These are phyloP conservation scores for Rhincodon typus DNA, from an alignment of 2,797 vertebrate genomes.

Conservation along the genomic window DNA sequence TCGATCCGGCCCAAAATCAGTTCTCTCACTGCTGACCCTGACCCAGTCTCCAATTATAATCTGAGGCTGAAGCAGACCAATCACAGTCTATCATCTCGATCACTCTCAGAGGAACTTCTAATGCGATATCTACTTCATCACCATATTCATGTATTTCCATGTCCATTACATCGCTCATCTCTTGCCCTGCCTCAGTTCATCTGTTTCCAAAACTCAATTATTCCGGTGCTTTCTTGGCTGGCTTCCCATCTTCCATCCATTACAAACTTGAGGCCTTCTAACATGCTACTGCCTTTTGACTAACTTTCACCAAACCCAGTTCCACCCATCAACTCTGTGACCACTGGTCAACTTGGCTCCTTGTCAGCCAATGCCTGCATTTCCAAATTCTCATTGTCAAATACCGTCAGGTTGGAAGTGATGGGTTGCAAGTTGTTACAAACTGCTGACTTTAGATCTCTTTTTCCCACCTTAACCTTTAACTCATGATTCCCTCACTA, in stretches of 20 bases:
- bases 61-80: background rate
- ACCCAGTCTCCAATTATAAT: background rate
- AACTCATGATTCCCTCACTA: background rate
- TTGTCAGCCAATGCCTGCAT: background rate
- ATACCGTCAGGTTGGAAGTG: background rate
- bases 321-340: background rate
- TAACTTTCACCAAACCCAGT: background rate
- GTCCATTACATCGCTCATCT: background rate
- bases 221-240: background rate
- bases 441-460: background rate
- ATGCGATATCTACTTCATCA: background rate
- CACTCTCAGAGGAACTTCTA: background rate
- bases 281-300: background rate
- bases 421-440: background rate
- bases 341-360: background rate
- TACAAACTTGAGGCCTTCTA: background rate
- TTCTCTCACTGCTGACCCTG: background rate
- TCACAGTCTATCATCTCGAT: background rate
- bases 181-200: background rate
- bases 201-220: background rate
- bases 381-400: background rate
- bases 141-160: background rate
- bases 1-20: background rate
- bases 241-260: background rate
- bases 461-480: background rate